A percentile compares a stretch with the other conserved stretches of the same genome.
Conservation (phyloP, 2,113 vertebrate species). For the Hippocampus zosterae region DNA sequence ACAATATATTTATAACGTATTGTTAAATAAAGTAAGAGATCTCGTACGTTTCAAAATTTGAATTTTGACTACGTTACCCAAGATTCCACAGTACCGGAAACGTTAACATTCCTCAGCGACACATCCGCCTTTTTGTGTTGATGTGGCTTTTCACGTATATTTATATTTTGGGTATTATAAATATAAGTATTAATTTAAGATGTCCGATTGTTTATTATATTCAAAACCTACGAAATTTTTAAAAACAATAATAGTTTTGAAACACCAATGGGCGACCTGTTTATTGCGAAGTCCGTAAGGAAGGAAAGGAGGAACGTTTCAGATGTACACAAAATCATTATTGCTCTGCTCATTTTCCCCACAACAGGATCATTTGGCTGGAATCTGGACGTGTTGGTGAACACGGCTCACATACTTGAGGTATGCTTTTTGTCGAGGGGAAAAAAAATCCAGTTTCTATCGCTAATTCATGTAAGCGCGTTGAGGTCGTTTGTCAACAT, state of each 20-base stretch:
- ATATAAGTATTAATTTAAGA: not conserved
- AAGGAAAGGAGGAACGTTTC: constrained; percentile 45
- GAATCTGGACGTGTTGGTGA: not conserved
- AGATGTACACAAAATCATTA: constrained; percentile 40
- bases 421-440: constrained; percentile 34
- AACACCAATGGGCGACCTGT: constrained; percentile 13
- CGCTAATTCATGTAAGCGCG: constrained; percentile 13
- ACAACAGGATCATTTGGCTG: not conserved
- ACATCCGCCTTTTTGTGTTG: not conserved
- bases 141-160: not conserved
- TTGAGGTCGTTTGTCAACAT: constrained; percentile 73
- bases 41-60: not conserved
- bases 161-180: not conserved
- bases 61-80: constrained; percentile 63
- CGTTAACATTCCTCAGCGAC: not conserved
- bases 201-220: not conserved
- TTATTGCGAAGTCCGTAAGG: constrained; percentile 50
- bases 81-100: constrained; percentile 8
- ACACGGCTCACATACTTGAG: constrained; percentile 2
- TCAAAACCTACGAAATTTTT: not conserved
- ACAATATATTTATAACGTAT: not conserved
- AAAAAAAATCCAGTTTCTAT: not conserved
- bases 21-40: not conserved
- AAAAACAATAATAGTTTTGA: not conserved
- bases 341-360: constrained; percentile 20